Conservation (phyloP, 2,797 vertebrate genomes). For the Gadopsis marmoratus region DNA sequence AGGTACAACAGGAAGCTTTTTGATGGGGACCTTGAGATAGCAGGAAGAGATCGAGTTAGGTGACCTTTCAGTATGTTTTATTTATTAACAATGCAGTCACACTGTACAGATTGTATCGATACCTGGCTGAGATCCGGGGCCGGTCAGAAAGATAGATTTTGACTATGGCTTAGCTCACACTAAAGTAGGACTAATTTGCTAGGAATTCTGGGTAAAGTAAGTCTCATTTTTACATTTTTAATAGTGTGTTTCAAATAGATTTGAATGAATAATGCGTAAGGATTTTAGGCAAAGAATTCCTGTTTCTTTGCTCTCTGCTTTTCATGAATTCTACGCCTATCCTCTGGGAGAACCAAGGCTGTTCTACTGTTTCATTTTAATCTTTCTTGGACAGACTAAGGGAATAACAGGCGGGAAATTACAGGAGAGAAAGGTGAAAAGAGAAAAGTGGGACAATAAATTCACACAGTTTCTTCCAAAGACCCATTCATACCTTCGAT, state of each 20-base stretch:
- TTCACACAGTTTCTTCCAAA: too few relatives aligned
- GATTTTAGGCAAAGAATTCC: not conserved
- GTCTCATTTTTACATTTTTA: not conserved
- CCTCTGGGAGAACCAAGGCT: not conserved
- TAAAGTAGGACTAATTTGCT: too few relatives aligned
- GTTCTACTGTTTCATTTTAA: not conserved
- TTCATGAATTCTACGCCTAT: not conserved
- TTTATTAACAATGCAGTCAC: not conserved
- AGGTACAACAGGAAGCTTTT: not conserved
- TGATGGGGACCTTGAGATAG: not conserved
- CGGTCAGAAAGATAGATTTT: not conserved
- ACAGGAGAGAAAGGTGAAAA: not conserved
- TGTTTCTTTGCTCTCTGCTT: not conserved
- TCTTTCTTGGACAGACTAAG: not conserved
- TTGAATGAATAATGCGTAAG: constrained; percentile 2
- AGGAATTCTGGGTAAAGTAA: not conserved
- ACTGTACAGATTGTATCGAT: not conserved
- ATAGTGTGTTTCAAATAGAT: not conserved
- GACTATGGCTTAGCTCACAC: too few relatives aligned
- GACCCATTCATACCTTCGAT: too few relatives aligned
- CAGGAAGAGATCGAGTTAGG: not conserved
- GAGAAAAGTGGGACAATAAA: too few relatives aligned
- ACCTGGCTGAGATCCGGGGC: not conserved
- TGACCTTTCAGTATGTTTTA: not conserved
- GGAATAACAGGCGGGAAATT: not conserved